Evolutionary conservation across 2,888 invertebrate genomes (phyloP).

Genomic region (Heterodera filipjevi): DNA sequence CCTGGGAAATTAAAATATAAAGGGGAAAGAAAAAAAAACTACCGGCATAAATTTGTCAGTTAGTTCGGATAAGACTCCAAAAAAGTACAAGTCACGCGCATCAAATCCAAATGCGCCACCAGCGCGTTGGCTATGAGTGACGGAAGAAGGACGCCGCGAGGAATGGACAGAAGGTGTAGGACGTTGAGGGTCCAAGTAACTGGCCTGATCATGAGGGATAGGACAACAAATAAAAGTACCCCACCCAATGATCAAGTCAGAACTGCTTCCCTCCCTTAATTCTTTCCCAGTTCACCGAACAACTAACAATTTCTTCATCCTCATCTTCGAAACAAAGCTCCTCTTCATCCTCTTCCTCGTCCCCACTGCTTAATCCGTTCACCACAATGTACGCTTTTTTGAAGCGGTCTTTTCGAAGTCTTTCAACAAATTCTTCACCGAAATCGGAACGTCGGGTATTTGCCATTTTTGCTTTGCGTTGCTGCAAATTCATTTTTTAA

Average conservation of each 20-base stretch:
- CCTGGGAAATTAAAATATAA: constrained; percentile 30
- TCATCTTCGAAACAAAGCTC: constrained; percentile 27
- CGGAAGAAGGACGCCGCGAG: constrained; percentile 20
- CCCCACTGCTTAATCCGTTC: constrained; percentile 19
- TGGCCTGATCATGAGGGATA: too few species aligned
- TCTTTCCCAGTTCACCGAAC: too few species aligned
- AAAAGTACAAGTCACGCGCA: constrained; percentile 24
- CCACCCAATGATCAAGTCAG: too few species aligned
- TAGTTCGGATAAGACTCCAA: constrained; percentile 23
- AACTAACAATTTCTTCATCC: constrained; percentile 24
- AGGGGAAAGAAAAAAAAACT: background rate
- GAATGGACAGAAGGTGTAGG: constrained; percentile 22
- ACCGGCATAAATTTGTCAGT: constrained; percentile 24
- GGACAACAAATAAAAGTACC: too few species aligned
- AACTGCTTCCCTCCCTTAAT: too few species aligned
- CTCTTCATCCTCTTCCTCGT: constrained; percentile 25
- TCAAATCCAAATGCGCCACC: constrained; percentile 10
- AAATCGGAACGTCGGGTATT: constrained; percentile 16
- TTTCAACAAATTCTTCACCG: constrained; percentile 30
- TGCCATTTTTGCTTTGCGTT: constrained; percentile 16
- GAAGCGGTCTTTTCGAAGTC: constrained; percentile 20
- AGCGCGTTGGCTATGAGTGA: background rate
- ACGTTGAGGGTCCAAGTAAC: background rate
- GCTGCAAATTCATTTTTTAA: constrained; percentile 13
- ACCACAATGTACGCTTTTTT: constrained; percentile 23